Evolutionary conservation across 2,113 vertebrate species (phyloP).

Genomic region (Erythrocercus mccallii): DNA sequence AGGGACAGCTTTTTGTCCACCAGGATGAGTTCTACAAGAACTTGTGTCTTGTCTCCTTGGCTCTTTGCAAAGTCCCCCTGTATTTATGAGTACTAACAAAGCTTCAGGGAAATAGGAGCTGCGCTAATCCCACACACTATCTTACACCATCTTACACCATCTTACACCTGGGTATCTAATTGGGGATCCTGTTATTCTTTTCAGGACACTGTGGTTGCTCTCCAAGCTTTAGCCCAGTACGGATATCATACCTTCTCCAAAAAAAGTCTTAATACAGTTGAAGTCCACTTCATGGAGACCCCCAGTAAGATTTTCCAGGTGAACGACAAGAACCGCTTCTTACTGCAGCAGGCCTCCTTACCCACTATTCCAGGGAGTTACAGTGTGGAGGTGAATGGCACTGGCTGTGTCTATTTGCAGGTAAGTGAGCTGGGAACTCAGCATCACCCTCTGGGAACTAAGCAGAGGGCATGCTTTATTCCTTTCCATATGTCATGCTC

Average conservation of each 20-base stretch:
- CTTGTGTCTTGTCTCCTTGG: not conserved
- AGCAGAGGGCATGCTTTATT: not conserved
- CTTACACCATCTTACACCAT: not conserved
- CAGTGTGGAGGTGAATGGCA: slow-evolving; percentile 49
- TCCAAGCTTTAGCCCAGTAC: slow-evolving; percentile 68
- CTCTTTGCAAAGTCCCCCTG: not conserved
- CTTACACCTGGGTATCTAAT: not conserved
- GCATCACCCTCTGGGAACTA: not conserved
- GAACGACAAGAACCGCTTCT: slow-evolving; percentile 54
- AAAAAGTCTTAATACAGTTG: not conserved
- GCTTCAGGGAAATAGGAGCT: not conserved
- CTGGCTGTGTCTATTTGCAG: slow-evolving; percentile 67
- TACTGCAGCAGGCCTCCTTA: slow-evolving; percentile 55
- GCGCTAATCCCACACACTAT: not conserved
- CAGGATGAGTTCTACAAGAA: not conserved
- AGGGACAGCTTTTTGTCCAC: not conserved
- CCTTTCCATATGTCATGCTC: not conserved
- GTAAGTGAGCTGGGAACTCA: slow-evolving; percentile 31
- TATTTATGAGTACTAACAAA: not conserved
- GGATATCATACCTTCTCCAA: slow-evolving; percentile 59
- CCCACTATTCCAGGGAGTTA: slow-evolving; percentile 32
- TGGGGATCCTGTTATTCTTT: not conserved
- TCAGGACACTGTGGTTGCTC: slow-evolving; percentile 70
- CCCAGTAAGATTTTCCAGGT: slow-evolving; percentile 39
- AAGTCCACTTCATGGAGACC: not conserved